Evolutionary conservation across 2,113 vertebrate genomes (phyloP).

Genomic region (Notarius quadriscutis): DNA sequence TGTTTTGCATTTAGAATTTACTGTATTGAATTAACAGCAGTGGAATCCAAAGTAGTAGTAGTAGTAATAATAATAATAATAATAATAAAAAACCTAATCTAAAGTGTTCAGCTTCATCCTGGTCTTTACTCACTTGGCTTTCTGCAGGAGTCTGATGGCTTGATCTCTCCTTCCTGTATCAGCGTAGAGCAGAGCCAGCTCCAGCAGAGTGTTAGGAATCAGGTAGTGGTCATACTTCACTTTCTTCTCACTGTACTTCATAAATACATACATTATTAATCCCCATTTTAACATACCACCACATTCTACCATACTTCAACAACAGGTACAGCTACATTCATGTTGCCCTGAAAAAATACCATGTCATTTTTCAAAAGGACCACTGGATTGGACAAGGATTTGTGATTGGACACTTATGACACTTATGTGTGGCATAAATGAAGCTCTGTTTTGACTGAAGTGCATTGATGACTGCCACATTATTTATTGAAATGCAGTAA

Average conservation of each 20-base stretch:
- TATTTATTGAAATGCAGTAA: neutral
- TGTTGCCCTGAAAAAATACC: neutral
- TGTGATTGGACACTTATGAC: neutral
- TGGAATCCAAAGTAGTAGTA: neutral
- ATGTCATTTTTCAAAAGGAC: neutral
- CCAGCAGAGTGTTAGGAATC: constrained; percentile 77
- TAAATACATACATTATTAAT: neutral
- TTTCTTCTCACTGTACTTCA: constrained; percentile 74
- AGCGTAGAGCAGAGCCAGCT: constrained; percentile 73
- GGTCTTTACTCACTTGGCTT: constrained; percentile 73
- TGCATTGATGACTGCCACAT: neutral
- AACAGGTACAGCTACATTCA: neutral
- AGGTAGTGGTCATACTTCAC: constrained; percentile 76
- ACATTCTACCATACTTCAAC: neutral
- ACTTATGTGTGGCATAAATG: neutral
- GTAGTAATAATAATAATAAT: neutral
- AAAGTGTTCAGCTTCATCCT: neutral
- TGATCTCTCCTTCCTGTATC: constrained; percentile 71
- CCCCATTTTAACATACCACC: constrained; percentile 17
- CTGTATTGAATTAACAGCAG: neutral
- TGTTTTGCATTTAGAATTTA: neutral
- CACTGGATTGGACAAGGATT: neutral
- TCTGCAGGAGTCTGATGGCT: constrained; percentile 74
- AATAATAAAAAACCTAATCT: neutral
- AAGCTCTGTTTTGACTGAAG: neutral